These are phyloP conservation scores for Ptychadena robeensis DNA, from an alignment of 2,797 vertebrate species.

Conservation along the genomic window DNA sequence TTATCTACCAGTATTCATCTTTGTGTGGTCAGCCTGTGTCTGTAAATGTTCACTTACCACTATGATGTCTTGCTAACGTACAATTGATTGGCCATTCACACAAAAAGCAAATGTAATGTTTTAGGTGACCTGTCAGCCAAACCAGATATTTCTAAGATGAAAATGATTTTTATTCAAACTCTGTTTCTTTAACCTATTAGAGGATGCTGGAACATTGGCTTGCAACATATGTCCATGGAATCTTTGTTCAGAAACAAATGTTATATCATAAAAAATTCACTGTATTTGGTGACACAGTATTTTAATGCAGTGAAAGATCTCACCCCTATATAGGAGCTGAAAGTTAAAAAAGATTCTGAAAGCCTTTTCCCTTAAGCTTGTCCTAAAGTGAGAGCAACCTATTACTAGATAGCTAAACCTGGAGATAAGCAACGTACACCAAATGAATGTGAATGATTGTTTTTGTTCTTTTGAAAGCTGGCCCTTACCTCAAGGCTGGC, in stretches of 20 bases:
- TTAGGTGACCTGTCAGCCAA: neutral
- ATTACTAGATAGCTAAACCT: too few species aligned
- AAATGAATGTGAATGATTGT: too few species aligned
- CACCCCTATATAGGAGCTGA: neutral
- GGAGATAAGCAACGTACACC: too few species aligned
- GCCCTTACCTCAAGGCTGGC: too few species aligned
- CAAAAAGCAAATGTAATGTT: neutral
- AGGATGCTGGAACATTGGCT: too few species aligned
- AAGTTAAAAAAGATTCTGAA: too few species aligned
- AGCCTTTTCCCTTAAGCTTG: too few species aligned
- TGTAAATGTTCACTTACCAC: neutral
- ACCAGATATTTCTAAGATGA: neutral
- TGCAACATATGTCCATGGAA: neutral
- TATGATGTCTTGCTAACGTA: neutral
- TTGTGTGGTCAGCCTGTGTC: neutral
- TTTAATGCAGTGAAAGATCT: neutral
- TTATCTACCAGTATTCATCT: neutral
- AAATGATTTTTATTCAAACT: neutral
- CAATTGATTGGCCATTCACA: neutral
- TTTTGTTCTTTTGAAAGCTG: too few species aligned
- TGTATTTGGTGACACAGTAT: neutral
- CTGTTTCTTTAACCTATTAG: neutral
- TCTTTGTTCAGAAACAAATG: neutral
- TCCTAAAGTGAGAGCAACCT: too few species aligned
- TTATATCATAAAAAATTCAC: neutral